Base-by-base conservation (phyloP, 1,140 invertebrate genomes). In the Drosophila tropicalis region DNA sequence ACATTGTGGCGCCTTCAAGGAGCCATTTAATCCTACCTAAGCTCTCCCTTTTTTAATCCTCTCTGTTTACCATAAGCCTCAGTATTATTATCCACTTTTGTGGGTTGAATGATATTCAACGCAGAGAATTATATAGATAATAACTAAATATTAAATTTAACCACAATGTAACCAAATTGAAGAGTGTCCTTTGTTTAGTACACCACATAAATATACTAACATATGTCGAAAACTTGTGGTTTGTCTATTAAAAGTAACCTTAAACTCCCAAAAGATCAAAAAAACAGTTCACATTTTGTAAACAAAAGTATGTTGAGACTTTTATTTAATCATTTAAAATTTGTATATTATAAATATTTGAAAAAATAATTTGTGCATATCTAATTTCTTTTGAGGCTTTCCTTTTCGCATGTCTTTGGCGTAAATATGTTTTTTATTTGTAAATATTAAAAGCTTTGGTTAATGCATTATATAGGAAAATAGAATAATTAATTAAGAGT, bases 401-500 rank as follows among this genome's bases (percentile, higher is more conserved):
- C 34, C 36, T 39, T 58, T 76, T 70, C 60, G 58, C 63, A 63
- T 70, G 76, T 76, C 73, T 76, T 76, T 76, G 73, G 73, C 73
- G 73, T 76, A 70, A 39, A 76, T 64, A 47, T 55, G 63, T 10
- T 51, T 22, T 22, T 58, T 7, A 19, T 36, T 36, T 29, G 29
- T 29, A 29, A 29, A 29, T 29, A 29, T 58, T 58, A 58, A 36
- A 58, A 58, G 32, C 56, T 58, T 58, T 68, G 61, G 61, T 19
- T 62, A 47, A 51, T 15, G 61, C 25, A 47, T 47, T 29, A 9
- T 29, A 9, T 29, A 47, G 41, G 61, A 47, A 62, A 76, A 60
- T 76, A 34, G 51, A 36, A 76, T 69, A 76, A 29, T 41, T 75
- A 67, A n/a, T n/a, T n/a, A n/a, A n/a, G n/a, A 74, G 61, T 72